phyloP scores from a whole-genome alignment of 2,113 vertebrate genomes.

The Spea multiplicata region DNA sequence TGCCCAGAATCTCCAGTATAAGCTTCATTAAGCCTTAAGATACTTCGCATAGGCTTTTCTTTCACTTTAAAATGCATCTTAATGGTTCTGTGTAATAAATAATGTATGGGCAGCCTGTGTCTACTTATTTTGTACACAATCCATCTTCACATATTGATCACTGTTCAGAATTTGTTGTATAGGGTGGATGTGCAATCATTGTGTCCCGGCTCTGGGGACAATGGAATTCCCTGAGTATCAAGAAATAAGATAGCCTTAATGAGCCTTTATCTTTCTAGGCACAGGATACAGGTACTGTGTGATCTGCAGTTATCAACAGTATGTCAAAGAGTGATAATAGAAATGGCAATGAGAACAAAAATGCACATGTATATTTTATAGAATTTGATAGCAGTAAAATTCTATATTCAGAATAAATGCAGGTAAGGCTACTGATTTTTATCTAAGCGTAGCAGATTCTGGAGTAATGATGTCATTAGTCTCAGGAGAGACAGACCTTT shows the following conservation, averaged over 20 bases:
- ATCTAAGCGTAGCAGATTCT: constrained; percentile 6
- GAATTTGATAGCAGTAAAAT: background rate
- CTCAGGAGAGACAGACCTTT: constrained; percentile 2
- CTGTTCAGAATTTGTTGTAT: constrained; percentile 9
- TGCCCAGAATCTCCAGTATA: background rate
- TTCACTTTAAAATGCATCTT: constrained; percentile 17
- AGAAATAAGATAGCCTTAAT: constrained; percentile 33
- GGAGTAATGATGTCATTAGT: background rate
- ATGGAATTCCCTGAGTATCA: constrained; percentile 7
- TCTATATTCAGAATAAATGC: background rate
- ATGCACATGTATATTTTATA: background rate
- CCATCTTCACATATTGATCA: constrained; percentile 16
- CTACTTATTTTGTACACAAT: background rate
- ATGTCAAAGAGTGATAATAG: background rate
- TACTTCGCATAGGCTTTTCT: background rate
- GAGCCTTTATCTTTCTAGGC: constrained; percentile 29
- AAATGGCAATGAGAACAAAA: background rate
- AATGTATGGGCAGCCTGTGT: constrained; percentile 15
- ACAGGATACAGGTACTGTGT: background rate
- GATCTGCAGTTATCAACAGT: constrained; percentile 19
- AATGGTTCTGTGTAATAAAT: constrained; percentile 32
- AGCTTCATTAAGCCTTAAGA: constrained; percentile 14
- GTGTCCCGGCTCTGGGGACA: background rate
- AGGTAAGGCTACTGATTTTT: constrained; percentile 3
- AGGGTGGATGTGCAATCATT: constrained; percentile 18